Evolutionary conservation across 2,797 vertebrate genomes (phyloP).

Genomic region (Chaunax sp.): DNA sequence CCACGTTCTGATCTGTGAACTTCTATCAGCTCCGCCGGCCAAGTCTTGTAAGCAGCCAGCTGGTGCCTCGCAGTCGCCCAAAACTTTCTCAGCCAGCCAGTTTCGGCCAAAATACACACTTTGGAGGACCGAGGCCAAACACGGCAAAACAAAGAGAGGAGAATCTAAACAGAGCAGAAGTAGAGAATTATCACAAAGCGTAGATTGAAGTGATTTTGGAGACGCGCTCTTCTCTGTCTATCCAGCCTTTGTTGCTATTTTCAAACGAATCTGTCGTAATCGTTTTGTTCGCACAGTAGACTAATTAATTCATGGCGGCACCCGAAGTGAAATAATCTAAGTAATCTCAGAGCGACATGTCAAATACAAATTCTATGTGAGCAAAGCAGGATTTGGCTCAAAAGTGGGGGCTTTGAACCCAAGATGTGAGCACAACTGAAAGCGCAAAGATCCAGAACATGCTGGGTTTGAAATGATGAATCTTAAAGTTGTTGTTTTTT

Average conservation of each 20-base stretch:
- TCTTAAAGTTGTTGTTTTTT: too few species aligned
- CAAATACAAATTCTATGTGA: constrained; percentile 16
- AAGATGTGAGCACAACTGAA: constrained; percentile 14
- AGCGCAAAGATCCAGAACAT: constrained; percentile 41
- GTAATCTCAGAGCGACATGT: constrained; percentile 18
- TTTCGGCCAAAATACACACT: constrained; percentile 63
- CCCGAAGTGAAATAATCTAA: constrained; percentile 21
- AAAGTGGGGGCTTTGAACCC: constrained; percentile 11
- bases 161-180: constrained; percentile 7
- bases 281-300: neutral
- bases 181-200: constrained; percentile 7
- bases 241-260: neutral
- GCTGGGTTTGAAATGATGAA: too few species aligned
- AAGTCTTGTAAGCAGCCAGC: constrained; percentile 67
- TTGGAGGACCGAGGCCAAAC: constrained; percentile 42
- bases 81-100: constrained; percentile 55
- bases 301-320: constrained; percentile 5
- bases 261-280: neutral
- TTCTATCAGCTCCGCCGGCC: constrained; percentile 37
- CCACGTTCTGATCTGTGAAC: constrained; percentile 42
- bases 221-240: neutral
- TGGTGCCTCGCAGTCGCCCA: constrained; percentile 56
- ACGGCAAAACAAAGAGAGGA: neutral
- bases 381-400: constrained; percentile 46
- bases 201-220: constrained; percentile 7